Base-by-base conservation (phyloP, 2,888 invertebrate genomes). In the Idaea aversata region DNA sequence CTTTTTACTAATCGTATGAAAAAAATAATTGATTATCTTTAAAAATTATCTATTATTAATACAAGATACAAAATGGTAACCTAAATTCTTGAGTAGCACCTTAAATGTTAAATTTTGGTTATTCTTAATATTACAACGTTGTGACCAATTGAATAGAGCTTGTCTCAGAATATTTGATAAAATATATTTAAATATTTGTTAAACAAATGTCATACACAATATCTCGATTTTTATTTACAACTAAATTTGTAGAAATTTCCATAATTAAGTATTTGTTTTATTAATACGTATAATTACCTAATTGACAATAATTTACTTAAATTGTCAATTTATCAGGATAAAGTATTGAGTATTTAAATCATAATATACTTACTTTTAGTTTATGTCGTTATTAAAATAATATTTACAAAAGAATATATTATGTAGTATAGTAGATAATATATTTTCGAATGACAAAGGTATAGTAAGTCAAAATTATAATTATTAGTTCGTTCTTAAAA, bases 11-110 rank as follows among this genome's bases (percentile, higher is more conserved):
- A 16, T 16, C 5, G 15, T n/a, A 58, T 5, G 15, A 5, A 6
- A 58, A 16, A n/a, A 25, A 34, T 16, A 59, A 16, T 59, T 16
- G 15, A 57, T 76, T 79, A 80, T 78, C 77, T 73, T 77, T 80
- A 77, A 77, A n/a, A 75, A 77, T 81, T 81, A 82, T 81, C 75
- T 81, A 82, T 66, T 79, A 83, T 76, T 81, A 77, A 79, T 69
- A 80, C 78, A 82, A 78, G 78, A 83, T 81, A 84, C 81, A 80
- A 75, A 81, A 85, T 90, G 90, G 90, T 90, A 90, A 91, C 90
- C 80, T 66, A 57, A 66, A 13, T 64, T 61, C 64, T 81, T 13
- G 81, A 78, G 75, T 86, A 91, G 90, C 89, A 90, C 88, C 89
- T 84, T 77, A 76, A 72, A 82, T 81, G 77, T 72, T 70, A 59